Evolutionary conservation across 2,888 invertebrate genomes (phyloP).

Genomic region (Onthophagus sagittarius): DNA sequence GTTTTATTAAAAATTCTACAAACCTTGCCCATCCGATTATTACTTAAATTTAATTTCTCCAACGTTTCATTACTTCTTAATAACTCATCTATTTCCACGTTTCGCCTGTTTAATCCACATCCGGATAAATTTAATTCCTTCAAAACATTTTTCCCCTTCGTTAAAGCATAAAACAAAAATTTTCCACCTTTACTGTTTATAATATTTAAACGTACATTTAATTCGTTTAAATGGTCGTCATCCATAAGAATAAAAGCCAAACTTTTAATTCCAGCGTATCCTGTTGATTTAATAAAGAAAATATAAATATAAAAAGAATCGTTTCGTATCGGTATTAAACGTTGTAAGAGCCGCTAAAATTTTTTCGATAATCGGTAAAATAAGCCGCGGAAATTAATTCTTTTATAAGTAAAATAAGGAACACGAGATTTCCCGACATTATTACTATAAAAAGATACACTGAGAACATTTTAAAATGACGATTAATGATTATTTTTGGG

Average conservation of each 20-base stretch:
- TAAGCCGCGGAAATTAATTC: background rate
- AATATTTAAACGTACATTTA: conserved; percentile 39
- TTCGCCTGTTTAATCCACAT: conserved; percentile 37
- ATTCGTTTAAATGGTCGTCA: conserved; percentile 29
- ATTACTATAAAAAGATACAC: background rate
- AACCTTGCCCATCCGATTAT: conserved; percentile 46
- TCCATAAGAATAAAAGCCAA: conserved; percentile 35
- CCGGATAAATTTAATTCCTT: conserved; percentile 35
- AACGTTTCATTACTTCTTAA: conserved; percentile 35
- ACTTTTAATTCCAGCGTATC: conserved; percentile 18
- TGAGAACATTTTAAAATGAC: background rate
- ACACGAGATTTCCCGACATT: conserved; percentile 4
- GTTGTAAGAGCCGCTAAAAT: background rate
- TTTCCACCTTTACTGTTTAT: conserved; percentile 34
- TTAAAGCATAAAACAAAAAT: conserved; percentile 31
- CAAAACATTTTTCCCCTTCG: conserved; percentile 29
- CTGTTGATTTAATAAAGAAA: background rate
- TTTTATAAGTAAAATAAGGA: background rate
- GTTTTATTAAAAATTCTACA: conserved; percentile 14
- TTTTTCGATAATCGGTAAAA: background rate
- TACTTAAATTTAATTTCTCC: conserved; percentile 40
- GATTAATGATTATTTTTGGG: background rate
- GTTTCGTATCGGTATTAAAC: background rate
- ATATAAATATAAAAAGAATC: background rate
- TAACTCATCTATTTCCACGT: conserved; percentile 34